These are phyloP conservation scores for Pseudochirops corinnae DNA, from an alignment of 2,797 vertebrate species.

Conservation along the genomic window DNA sequence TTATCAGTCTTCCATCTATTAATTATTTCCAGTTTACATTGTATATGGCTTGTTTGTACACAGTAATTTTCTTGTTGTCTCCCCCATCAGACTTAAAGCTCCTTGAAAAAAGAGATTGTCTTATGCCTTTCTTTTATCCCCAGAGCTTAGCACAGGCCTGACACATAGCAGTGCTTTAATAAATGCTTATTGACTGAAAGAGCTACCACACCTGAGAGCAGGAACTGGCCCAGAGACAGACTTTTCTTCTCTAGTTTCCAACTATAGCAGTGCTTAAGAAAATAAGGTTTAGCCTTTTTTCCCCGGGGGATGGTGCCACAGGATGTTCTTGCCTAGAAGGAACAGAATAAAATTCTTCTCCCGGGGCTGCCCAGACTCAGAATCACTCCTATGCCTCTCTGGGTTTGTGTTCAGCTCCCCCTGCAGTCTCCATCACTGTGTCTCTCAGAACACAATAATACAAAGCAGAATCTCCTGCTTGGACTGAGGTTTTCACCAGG, in stretches of 20 bases:
- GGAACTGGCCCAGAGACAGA: background rate
- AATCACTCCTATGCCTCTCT: rapidly evolving
- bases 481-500: slow-evolving; percentile 9
- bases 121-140: background rate
- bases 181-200: background rate
- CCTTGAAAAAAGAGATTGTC: background rate
- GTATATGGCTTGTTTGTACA: background rate
- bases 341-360: background rate
- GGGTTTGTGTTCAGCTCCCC: slow-evolving; percentile 12
- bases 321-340: background rate
- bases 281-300: background rate
- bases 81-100: background rate
- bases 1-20: background rate
- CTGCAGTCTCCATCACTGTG: background rate
- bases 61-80: background rate
- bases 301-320: background rate
- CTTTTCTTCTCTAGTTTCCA: slow-evolving; percentile 8
- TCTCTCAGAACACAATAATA: slow-evolving; percentile 38
- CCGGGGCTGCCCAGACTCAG: background rate
- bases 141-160: background rate
- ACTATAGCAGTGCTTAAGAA: background rate
- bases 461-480: slow-evolving; percentile 25
- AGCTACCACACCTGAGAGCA: background rate
- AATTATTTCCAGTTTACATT: background rate
- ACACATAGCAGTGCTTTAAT: background rate